These are phyloP conservation scores for Chaetoderma sp. DNA, from an alignment of 2,888 invertebrate species.

Conservation along the genomic window DNA sequence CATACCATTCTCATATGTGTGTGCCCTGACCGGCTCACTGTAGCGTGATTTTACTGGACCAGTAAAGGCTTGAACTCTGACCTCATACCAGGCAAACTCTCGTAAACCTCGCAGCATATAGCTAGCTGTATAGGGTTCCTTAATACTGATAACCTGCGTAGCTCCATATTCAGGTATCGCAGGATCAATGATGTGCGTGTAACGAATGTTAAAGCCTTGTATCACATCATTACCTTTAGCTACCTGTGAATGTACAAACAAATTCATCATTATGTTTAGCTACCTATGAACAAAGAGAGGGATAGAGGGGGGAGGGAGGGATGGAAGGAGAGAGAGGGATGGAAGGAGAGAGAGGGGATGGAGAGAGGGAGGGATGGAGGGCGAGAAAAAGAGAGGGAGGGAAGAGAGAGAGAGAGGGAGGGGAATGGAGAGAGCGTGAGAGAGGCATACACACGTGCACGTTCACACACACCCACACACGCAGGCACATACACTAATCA, in stretches of 20 bases:
- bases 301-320: not conserved
- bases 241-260: conserved; percentile 32
- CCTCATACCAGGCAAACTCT: conserved; percentile 90
- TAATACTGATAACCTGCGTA: conserved; percentile 33
- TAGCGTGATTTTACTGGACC: conserved; percentile 44
- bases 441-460: too few species aligned
- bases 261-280: too few species aligned
- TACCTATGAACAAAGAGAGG: not conserved
- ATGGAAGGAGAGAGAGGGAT: too few species aligned
- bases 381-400: conserved; percentile 8
- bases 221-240: conserved; percentile 54
- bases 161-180: conserved; percentile 39
- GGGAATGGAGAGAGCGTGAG: too few species aligned
- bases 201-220: conserved; percentile 57
- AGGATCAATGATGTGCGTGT: conserved; percentile 45
- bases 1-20: conserved; percentile 43
- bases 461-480: not conserved
- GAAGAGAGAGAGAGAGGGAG: conserved; percentile 1
- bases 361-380: too few species aligned
- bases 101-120: conserved; percentile 77
- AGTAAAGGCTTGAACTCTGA: conserved; percentile 86
- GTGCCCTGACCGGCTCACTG: conserved; percentile 49
- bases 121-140: conserved; percentile 41
- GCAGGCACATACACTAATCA: too few species aligned
- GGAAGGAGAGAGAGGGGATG: too few species aligned